Conservation (phyloP, 2,797 vertebrate species). For the Notamacropus eugenii region DNA sequence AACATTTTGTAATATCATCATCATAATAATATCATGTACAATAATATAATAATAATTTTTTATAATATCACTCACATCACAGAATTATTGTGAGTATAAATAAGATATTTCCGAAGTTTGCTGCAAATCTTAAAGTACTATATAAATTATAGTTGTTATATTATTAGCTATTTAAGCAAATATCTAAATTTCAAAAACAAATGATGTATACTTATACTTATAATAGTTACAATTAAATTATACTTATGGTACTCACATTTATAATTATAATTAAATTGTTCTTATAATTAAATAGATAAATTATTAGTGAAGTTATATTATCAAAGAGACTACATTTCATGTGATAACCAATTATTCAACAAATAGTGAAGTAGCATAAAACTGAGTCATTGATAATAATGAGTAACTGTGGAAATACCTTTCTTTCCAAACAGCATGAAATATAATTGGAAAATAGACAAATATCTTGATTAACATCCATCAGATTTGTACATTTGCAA, state of each 20-base stretch:
- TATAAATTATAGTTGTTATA: background rate
- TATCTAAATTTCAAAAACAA: conserved; percentile 34
- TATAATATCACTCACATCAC: background rate
- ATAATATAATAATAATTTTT: too few species aligned
- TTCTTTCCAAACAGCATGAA: background rate
- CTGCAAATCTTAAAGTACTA: background rate
- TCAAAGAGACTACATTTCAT: conserved; percentile 25
- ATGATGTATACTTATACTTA: conserved; percentile 47
- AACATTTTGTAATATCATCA: background rate
- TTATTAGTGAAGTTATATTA: conserved; percentile 31
- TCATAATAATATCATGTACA: too few species aligned
- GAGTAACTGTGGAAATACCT: background rate
- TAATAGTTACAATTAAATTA: too few species aligned
- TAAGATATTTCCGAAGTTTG: background rate
- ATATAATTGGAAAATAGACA: conserved; percentile 42
- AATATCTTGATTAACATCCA: background rate
- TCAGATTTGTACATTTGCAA: conserved; percentile 22
- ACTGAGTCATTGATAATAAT: conserved; percentile 11
- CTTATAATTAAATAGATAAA: conserved; percentile 14
- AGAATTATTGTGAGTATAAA: background rate
- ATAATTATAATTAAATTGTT: too few species aligned
- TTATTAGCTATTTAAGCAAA: conserved; percentile 20
- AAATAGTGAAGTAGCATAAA: conserved; percentile 41
- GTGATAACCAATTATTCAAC: conserved; percentile 10
- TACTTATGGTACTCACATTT: too few species aligned